Evolutionary conservation across 1,140 invertebrate species (phyloP).

Genomic region (Zaprionus africanus): DNA sequence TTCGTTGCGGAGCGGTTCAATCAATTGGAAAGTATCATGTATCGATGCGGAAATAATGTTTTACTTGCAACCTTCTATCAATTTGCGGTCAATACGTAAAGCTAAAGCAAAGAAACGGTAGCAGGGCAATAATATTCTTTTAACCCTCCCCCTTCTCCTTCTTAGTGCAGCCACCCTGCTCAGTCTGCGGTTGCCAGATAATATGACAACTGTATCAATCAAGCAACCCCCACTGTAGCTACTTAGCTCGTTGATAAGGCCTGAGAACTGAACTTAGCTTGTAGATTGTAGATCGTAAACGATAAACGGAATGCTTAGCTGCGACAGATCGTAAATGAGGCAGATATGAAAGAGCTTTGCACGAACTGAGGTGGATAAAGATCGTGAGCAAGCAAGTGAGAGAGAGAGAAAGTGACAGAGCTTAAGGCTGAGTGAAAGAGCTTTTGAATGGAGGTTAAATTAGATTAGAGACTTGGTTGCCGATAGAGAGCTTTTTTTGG

Average conservation of each 20-base stretch:
- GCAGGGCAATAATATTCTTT: background rate
- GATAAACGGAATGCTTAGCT: constrained; percentile 22
- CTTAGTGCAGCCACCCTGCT: background rate
- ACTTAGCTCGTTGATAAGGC: constrained; percentile 11
- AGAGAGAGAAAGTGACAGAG: background rate
- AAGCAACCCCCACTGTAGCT: background rate
- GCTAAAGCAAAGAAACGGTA: background rate
- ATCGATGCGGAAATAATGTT: constrained; percentile 29
- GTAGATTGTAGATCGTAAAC: constrained; percentile 35
- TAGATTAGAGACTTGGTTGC: background rate
- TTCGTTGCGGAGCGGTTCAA: background rate
- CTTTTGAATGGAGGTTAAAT: background rate
- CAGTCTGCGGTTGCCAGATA: constrained; percentile 1
- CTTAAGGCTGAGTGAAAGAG: background rate
- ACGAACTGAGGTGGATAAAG: background rate
- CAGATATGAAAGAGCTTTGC: background rate
- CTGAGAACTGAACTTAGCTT: constrained; percentile 21
- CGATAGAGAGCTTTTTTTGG: background rate
- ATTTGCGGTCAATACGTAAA: constrained; percentile 13
- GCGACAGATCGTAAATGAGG: background rate
- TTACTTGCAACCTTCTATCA: constrained; percentile 29
- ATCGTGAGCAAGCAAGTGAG: background rate
- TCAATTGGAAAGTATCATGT: constrained; percentile 12
- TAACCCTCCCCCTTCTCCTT: background rate
- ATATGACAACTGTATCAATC: constrained; percentile 8